phyloP scores from a whole-genome alignment of 2,888 invertebrate genomes.

The Drosophila prostipennis region DNA sequence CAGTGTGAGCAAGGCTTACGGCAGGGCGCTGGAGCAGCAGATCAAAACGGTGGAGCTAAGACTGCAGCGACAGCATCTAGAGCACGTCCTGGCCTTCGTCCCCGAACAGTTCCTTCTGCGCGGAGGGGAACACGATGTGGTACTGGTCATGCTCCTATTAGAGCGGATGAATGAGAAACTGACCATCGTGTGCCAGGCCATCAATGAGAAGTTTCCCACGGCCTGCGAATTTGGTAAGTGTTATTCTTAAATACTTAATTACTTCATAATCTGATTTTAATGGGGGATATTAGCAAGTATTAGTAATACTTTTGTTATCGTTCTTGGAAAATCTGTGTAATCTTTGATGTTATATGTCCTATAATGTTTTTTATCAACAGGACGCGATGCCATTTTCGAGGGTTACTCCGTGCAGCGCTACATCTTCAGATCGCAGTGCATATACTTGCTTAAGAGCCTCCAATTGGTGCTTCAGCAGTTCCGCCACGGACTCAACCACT shows the following conservation, averaged over 20 bases:
- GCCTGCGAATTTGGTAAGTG: slow-evolving; percentile 88
- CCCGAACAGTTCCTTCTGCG: slow-evolving; percentile 95
- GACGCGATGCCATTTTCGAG: slow-evolving; percentile 89
- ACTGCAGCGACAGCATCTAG: slow-evolving; percentile 93
- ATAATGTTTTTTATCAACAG: slow-evolving; percentile 23
- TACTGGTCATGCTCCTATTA: slow-evolving; percentile 92
- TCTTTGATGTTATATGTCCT: no score
- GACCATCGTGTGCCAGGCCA: slow-evolving; percentile 95
- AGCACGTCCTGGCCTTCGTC: slow-evolving; percentile 95
- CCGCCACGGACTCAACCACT: slow-evolving; percentile 89
- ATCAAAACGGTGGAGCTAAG: slow-evolving; percentile 93
- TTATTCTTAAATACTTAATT: no score
- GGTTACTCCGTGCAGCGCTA: slow-evolving; percentile 95
- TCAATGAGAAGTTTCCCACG: slow-evolving; percentile 92
- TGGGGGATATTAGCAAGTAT: no score
- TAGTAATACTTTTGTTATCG: no score
- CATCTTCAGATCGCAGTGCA: slow-evolving; percentile 91
- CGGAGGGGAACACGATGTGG: slow-evolving; percentile 95
- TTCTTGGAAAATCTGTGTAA: slow-evolving; percentile 84
- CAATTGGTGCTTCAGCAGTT: slow-evolving; percentile 90
- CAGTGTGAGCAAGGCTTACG: slow-evolving; percentile 87
- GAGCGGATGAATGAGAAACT: slow-evolving; percentile 94
- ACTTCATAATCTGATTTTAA: no score
- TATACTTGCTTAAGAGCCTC: slow-evolving; percentile 90
- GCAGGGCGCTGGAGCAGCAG: slow-evolving; percentile 95